Conservation (phyloP, 64 coral and sea anemone species). For the Catalaphyllia jardinei region DNA sequence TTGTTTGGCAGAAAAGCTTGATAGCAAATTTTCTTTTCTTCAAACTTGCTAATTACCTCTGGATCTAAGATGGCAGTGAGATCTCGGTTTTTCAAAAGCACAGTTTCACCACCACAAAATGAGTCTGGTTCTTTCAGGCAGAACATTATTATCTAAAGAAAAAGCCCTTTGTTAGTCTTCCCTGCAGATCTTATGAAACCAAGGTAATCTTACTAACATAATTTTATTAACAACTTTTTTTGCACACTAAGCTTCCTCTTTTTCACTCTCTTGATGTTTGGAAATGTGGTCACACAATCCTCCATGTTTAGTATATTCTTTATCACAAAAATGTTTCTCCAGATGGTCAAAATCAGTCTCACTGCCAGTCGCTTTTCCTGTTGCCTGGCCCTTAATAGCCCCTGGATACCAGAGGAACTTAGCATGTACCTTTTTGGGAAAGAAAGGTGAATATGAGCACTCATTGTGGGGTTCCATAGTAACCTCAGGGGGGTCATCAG, state of each 20-base stretch:
- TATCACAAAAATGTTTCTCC: too few species aligned
- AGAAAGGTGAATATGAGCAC: slow-evolving; percentile 34
- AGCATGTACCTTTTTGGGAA: slow-evolving; percentile 41
- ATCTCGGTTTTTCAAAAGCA: slow-evolving; percentile 32
- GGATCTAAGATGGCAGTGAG: slow-evolving; percentile 28
- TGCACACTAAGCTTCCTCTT: too few species aligned
- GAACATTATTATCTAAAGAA: slow-evolving; percentile 27
- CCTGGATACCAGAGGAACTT: too few species aligned
- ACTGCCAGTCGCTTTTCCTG: too few species aligned
- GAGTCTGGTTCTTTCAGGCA: slow-evolving; percentile 28
- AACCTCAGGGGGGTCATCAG: slow-evolving; percentile 34
- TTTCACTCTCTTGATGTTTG: too few species aligned
- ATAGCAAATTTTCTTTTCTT: slow-evolving; percentile 52
- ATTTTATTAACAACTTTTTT: too few species aligned
- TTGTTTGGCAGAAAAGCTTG: slow-evolving; percentile 24
- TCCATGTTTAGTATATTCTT: too few species aligned
- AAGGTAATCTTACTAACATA: too few species aligned
- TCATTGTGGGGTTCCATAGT: slow-evolving; percentile 69
- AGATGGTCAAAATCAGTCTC: too few species aligned
- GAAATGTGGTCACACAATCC: too few species aligned
- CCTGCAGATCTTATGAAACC: too few species aligned
- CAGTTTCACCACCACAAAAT: slow-evolving; percentile 44
- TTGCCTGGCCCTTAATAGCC: too few species aligned
- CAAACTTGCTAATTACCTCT: neutral
- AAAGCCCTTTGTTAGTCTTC: neutral